A percentile compares a stretch with the other conserved stretches of the same genome.
These are phyloP conservation scores for Homalodisca vitripennis DNA, from an alignment of 1,140 invertebrate species.

Conservation along the genomic window DNA sequence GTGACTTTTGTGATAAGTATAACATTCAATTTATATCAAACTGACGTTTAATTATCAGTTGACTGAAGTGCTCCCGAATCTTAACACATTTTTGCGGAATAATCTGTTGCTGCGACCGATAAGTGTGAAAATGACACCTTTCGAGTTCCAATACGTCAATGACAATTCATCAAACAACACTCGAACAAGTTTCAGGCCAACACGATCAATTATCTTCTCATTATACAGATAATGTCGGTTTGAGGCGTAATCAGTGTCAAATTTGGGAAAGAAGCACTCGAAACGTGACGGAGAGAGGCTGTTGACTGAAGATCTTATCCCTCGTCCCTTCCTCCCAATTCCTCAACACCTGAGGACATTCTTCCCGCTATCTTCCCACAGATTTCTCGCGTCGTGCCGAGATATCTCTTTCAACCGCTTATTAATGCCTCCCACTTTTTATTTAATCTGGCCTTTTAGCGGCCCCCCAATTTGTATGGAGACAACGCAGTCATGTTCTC, in stretches of 20 bases:
- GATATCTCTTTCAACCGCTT: constrained; percentile 6
- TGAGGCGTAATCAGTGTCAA: not conserved
- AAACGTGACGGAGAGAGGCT: not conserved
- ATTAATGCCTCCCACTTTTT: too few species aligned
- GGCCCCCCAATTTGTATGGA: too few species aligned
- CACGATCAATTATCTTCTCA: not conserved
- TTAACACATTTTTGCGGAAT: too few species aligned
- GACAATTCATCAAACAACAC: not conserved
- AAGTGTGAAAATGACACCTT: not conserved
- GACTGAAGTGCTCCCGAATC: not conserved
- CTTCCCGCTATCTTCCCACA: not conserved
- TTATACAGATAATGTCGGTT: not conserved
- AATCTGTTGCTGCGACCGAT: not conserved
- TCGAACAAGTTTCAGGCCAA: not conserved
- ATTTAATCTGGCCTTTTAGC: too few species aligned
- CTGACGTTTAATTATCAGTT: not conserved
- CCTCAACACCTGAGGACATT: not conserved
- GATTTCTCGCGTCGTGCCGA: not conserved
- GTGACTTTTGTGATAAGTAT: too few species aligned
- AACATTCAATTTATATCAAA: not conserved
- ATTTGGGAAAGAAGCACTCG: not conserved
- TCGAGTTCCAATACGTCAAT: not conserved
- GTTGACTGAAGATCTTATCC: not conserved
- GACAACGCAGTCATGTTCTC: too few species aligned
- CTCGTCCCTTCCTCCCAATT: too few species aligned